A percentile compares a stretch with the other conserved stretches of the same genome.
These are phyloP conservation scores for Philopedon plagiatum DNA, from an alignment of 2,888 invertebrate genomes.

Conservation along the genomic window DNA sequence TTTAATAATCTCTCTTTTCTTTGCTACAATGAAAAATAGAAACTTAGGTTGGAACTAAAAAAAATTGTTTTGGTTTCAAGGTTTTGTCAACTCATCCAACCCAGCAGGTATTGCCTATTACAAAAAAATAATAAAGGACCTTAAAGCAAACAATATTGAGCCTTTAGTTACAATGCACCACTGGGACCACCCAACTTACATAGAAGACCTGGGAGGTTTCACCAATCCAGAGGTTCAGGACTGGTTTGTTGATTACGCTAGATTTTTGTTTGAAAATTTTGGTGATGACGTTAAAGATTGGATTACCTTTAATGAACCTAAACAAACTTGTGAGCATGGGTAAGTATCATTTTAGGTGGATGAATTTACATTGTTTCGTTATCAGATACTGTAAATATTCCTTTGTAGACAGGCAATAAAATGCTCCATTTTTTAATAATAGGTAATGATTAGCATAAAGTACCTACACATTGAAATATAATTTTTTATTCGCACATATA, in stretches of 20 bases:
- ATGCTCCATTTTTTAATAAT: no score
- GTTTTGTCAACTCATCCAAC: slow-evolving; percentile 61
- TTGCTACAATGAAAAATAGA: no score
- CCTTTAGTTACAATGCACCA: slow-evolving; percentile 72
- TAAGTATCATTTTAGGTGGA: slow-evolving; percentile 39
- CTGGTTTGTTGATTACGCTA: slow-evolving; percentile 72
- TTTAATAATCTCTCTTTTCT: no score
- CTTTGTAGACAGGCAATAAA: no score
- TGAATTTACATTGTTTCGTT: background rate
- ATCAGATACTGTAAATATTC: no score
- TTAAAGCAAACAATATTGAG: slow-evolving; percentile 70
- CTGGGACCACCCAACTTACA: slow-evolving; percentile 72
- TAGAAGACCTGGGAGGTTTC: slow-evolving; percentile 68
- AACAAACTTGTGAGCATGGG: slow-evolving; percentile 56
- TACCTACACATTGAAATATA: no score
- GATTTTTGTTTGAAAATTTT: slow-evolving; percentile 63
- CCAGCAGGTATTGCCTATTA: slow-evolving; percentile 73
- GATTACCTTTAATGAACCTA: slow-evolving; percentile 72
- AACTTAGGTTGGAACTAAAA: no score
- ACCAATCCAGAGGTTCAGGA: slow-evolving; percentile 67
- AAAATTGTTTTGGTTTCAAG: slow-evolving; percentile 1
- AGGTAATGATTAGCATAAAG: no score
- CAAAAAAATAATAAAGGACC: slow-evolving; percentile 72
- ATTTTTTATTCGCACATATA: no score
- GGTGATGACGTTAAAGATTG: slow-evolving; percentile 65